Evolutionary conservation across 2,113 vertebrate species (phyloP).

Genomic region (Gorsachius goisagi): DNA sequence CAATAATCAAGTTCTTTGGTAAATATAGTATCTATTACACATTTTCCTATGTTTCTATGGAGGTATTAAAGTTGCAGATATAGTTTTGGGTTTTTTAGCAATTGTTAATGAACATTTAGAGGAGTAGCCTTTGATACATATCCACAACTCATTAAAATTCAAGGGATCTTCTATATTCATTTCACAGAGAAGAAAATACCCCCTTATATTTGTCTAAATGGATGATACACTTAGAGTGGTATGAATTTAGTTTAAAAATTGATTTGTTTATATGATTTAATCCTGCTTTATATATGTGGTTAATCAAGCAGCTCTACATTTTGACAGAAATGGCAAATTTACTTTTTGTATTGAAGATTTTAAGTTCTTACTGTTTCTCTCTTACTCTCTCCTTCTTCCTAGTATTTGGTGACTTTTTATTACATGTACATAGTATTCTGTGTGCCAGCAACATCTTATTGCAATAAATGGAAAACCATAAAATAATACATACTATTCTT

Average conservation of each 20-base stretch:
- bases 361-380: not conserved
- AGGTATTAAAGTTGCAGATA: not conserved
- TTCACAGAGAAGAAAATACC: not conserved
- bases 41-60: not conserved
- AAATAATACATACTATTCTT: not conserved
- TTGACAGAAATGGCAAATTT: not conserved
- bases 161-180: not conserved
- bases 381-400: not conserved
- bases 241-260: not conserved
- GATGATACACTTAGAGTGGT: not conserved
- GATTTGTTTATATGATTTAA: not conserved
- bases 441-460: not conserved
- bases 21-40: accelerated
- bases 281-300: not conserved
- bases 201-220: not conserved
- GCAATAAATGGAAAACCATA: not conserved
- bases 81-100: not conserved
- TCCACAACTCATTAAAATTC: not conserved
- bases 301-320: not conserved
- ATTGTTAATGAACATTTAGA: not conserved
- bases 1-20: not conserved
- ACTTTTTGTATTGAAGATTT: not conserved
- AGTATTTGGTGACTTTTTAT: not conserved
- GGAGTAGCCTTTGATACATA: not conserved
- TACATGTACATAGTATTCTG: not conserved